These are phyloP conservation scores for Cromileptes altivelis DNA, from an alignment of 2,113 vertebrate species.

Conservation along the genomic window DNA sequence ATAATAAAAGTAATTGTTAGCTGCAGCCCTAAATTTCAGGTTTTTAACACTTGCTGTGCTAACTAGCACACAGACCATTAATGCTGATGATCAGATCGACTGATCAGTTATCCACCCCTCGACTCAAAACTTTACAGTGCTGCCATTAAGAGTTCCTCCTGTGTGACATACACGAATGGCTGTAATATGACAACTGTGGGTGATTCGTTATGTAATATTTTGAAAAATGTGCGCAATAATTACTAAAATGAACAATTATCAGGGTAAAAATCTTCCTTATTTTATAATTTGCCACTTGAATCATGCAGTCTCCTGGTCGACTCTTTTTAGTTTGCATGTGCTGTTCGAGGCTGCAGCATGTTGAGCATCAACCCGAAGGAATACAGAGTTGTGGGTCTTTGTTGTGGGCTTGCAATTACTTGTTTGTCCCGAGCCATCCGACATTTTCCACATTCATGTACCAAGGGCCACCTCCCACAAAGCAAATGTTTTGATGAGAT, in stretches of 20 bases:
- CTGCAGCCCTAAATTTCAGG: too few species aligned
- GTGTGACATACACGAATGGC: too few species aligned
- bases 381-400: neutral
- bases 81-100: too few species aligned
- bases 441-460: neutral
- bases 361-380: neutral
- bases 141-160: too few species aligned
- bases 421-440: neutral
- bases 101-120: too few species aligned
- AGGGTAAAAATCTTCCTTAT: neutral
- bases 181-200: too few species aligned
- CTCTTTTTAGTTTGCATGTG: neutral
- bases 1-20: too few species aligned
- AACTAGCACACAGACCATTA: too few species aligned
- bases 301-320: neutral
- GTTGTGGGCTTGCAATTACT: neutral
- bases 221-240: neutral
- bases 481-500: constrained; percentile 22
- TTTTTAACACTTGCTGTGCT: too few species aligned
- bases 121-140: too few species aligned
- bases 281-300: neutral
- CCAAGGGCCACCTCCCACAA: neutral
- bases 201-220: neutral
- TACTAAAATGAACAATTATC: too few species aligned
- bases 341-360: neutral